Conservation (phyloP, 2,113 vertebrate genomes). For the Ptychochromis oligacanthus region DNA sequence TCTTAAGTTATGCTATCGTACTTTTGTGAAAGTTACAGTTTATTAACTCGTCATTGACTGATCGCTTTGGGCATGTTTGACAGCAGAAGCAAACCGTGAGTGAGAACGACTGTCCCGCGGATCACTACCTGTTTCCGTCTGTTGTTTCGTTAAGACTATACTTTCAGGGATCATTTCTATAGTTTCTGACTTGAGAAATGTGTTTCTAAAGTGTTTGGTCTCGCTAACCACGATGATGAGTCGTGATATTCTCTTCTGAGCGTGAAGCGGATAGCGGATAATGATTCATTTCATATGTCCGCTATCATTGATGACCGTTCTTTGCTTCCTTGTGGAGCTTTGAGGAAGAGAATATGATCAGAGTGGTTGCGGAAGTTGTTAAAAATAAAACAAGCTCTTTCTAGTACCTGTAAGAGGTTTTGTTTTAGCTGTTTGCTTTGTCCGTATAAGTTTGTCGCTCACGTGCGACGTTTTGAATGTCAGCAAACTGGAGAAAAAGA, state of each 20-base stretch:
- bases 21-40: rapidly evolving
- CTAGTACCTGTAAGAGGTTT: no score
- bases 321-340: rapidly evolving
- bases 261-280: background rate
- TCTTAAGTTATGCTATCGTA: rapidly evolving
- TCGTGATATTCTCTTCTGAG: constrained; percentile 6
- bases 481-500: no score
- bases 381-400: no score
- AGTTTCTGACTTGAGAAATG: constrained; percentile 70
- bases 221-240: constrained; percentile 50
- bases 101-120: background rate
- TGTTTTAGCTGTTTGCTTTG: no score
- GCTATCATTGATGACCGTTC: constrained; percentile 68
- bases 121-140: rapidly evolving
- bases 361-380: constrained; percentile 42
- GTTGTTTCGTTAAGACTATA: constrained; percentile 37
- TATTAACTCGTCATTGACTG: rapidly evolving
- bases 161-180: constrained; percentile 80
- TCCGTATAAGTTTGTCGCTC: no score
- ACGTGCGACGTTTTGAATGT: no score
- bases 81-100: rapidly evolving
- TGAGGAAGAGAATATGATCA: constrained; percentile 59
- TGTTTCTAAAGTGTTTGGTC: constrained; percentile 70
- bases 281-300: constrained; percentile 28
- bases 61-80: rapidly evolving